Conservation (phyloP, 2,113 vertebrate species). For the Neogobius melanostomus region DNA sequence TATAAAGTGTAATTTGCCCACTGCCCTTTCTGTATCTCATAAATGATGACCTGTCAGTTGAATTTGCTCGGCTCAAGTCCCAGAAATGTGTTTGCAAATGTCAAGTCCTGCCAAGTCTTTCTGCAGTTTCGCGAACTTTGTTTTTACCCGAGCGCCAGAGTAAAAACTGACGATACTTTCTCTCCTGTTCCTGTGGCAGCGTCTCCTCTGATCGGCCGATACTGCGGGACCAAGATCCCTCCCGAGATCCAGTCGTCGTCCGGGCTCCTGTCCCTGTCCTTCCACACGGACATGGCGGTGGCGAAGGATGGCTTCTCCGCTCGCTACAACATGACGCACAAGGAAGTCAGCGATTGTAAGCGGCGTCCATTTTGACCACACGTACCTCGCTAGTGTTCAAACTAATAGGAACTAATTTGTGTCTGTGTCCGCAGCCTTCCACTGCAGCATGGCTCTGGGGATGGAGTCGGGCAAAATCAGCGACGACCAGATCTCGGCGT, state of each 20-base stretch:
- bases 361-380: slow-evolving; percentile 20
- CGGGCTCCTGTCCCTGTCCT: slow-evolving; percentile 92
- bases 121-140: no score
- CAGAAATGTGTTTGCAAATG: no score
- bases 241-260: slow-evolving; percentile 93
- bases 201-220: slow-evolving; percentile 94
- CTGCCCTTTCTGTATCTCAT: no score
- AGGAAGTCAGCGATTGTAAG: slow-evolving; percentile 91
- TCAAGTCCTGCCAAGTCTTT: no score
- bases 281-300: slow-evolving; percentile 97
- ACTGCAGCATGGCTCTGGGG: slow-evolving; percentile 89
- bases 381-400: no score
- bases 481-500: slow-evolving; percentile 91
- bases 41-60: no score
- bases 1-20: no score
- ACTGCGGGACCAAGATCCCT: slow-evolving; percentile 93
- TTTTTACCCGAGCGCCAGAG: no score
- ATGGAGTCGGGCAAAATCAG: slow-evolving; percentile 96
- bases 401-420: no score
- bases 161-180: neutral
- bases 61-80: no score
- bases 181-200: slow-evolving; percentile 74
- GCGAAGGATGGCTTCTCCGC: slow-evolving; percentile 98
- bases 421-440: slow-evolving; percentile 78
- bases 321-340: slow-evolving; percentile 91